These are phyloP conservation scores for Enoplosus armatus DNA, from an alignment of 2,797 vertebrate species.

Conservation along the genomic window DNA sequence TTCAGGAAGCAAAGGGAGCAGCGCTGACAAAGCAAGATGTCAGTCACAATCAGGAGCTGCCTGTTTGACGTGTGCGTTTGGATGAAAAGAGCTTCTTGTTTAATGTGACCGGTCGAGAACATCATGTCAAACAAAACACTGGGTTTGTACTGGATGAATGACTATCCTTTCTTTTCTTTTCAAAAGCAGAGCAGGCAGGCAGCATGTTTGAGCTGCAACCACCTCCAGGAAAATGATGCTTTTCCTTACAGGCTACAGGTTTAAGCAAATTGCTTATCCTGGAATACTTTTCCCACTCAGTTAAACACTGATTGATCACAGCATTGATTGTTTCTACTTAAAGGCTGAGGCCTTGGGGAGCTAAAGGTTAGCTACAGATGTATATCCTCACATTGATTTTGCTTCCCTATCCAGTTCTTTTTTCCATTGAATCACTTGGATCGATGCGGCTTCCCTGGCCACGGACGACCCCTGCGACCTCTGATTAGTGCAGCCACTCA, in stretches of 20 bases:
- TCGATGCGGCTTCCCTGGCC: conserved; percentile 48
- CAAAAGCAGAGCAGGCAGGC: neutral
- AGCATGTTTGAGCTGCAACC: neutral
- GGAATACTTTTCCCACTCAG: conserved; percentile 28
- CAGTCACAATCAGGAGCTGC: conserved; percentile 40
- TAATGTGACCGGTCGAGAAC: conserved; percentile 28
- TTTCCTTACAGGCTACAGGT: conserved; percentile 20
- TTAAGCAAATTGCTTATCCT: conserved; percentile 42
- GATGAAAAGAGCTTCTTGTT: conserved; percentile 31
- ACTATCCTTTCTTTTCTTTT: neutral
- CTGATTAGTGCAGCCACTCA: conserved; percentile 54
- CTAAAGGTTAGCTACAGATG: conserved; percentile 69
- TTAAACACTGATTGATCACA: conserved; percentile 68
- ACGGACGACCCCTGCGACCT: conserved; percentile 64
- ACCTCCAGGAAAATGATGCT: conserved; percentile 9
- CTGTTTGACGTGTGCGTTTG: conserved; percentile 31
- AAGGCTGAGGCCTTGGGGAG: conserved; percentile 37
- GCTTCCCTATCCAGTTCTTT: conserved; percentile 60
- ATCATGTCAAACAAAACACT: conserved; percentile 21
- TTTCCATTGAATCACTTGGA: conserved; percentile 53
- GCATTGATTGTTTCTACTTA: conserved; percentile 69
- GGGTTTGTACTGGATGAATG: neutral
- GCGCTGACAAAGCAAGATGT: conserved; percentile 65
- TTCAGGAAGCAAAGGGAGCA: conserved; percentile 13
- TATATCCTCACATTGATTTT: conserved; percentile 68